phyloP scores from a whole-genome alignment of 2,888 invertebrate species.

The Andrena bucephala region DNA sequence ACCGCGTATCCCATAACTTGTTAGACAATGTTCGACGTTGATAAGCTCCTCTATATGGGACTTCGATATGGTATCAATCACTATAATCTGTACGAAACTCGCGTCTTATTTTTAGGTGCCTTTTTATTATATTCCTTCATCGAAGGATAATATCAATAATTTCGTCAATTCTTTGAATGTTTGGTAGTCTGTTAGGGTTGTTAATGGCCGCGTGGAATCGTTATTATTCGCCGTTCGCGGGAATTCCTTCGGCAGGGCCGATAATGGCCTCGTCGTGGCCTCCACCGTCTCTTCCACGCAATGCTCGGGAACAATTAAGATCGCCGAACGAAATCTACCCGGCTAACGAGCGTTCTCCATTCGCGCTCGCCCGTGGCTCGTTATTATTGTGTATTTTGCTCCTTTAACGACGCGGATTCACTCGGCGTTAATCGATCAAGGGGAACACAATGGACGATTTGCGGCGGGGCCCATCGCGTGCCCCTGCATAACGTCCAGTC shows the following conservation, averaged over 20 bases:
- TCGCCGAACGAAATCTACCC: conserved; percentile 42
- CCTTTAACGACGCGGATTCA: conserved; percentile 48
- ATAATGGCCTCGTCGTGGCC: conserved; percentile 45
- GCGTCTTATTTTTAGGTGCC: no score
- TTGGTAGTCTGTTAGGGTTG: conserved; percentile 38
- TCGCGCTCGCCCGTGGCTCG: conserved; percentile 19
- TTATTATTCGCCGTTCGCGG: conserved; percentile 65
- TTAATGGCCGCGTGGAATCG: conserved; percentile 70
- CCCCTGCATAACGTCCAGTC: conserved; percentile 18
- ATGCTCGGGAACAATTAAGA: conserved; percentile 57
- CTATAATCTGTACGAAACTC: no score
- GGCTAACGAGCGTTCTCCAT: conserved; percentile 55
- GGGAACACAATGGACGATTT: conserved; percentile 45
- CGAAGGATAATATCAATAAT: not conserved
- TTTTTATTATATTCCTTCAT: not conserved
- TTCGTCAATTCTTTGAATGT: not conserved
- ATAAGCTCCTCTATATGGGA: no score
- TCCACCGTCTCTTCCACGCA: conserved; percentile 39
- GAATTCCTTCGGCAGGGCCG: conserved; percentile 41
- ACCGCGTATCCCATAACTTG: no score
- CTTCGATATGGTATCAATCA: no score
- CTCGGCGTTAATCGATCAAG: conserved; percentile 42
- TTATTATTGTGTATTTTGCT: conserved; percentile 52
- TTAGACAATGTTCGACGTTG: no score
- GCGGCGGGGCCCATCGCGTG: conserved; percentile 20